Percentiles rank a stretch among this genome's conserved stretches.
Conservation (phyloP, 1,140 invertebrate genomes). For the Lasioglossum albipes region DNA sequence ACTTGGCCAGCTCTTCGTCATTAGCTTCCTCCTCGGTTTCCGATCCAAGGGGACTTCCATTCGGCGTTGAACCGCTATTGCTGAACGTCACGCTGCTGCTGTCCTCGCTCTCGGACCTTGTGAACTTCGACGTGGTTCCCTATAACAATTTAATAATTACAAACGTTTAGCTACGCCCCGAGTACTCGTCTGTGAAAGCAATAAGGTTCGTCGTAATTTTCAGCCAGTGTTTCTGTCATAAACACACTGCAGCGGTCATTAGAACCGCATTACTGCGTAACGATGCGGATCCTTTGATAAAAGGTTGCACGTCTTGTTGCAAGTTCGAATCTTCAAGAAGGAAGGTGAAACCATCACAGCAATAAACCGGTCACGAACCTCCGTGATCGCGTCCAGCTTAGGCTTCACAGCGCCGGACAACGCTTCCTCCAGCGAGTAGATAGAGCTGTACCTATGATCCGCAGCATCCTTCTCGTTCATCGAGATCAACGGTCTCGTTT, state of each 20-base stretch:
- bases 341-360: no score
- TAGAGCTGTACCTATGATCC: constrained; percentile 49
- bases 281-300: no score
- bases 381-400: constrained; percentile 14
- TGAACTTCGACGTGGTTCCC: constrained; percentile 69
- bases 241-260: no score
- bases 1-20: constrained; percentile 76
- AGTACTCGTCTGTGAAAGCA: no score
- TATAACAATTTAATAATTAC: constrained; percentile 16
- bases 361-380: constrained; percentile 23
- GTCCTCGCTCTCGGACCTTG: constrained; percentile 74
- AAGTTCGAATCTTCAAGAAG: no score
- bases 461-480: constrained; percentile 14
- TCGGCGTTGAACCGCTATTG: constrained; percentile 78
- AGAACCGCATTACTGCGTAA: no score
- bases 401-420: not conserved
- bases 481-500: not conserved
- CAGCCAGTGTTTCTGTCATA: no score
- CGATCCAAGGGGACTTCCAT: constrained; percentile 77
- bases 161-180: no score
- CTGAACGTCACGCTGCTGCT: constrained; percentile 76
- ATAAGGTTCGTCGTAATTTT: no score
- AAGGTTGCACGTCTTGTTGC: no score
- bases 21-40: constrained; percentile 78
- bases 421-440: constrained; percentile 44